These are phyloP conservation scores for Eilema griseolum DNA, from an alignment of 2,888 invertebrate genomes.

Conservation along the genomic window DNA sequence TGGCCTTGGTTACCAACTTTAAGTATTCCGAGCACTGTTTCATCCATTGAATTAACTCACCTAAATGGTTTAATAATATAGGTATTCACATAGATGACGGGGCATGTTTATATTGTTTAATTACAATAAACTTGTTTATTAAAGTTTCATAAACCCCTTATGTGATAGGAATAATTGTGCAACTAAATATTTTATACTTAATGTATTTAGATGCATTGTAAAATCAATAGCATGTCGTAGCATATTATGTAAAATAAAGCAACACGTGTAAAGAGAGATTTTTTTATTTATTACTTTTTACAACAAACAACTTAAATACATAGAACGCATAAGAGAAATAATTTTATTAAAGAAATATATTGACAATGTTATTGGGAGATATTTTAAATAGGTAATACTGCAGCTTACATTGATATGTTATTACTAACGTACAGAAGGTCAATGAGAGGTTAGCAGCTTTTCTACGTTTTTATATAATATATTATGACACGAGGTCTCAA, in stretches of 20 bases:
- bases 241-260: no score
- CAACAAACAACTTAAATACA: no score
- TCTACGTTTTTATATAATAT: neutral
- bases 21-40: neutral
- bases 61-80: slow-evolving; percentile 3
- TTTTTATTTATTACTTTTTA: no score
- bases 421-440: no score
- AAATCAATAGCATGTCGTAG: no score
- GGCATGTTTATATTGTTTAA: neutral
- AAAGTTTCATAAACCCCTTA: neutral
- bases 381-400: neutral
- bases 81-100: neutral
- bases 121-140: neutral
- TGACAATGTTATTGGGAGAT: neutral
- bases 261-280: no score
- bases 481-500: neutral
- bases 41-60: slow-evolving; percentile 7
- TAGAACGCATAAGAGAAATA: no score
- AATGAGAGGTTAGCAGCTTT: neutral
- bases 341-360: no score
- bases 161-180: neutral
- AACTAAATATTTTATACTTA: neutral
- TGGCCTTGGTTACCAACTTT: neutral
- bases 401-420: no score
- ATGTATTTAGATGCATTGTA: no score